Evolutionary conservation across 2,888 invertebrate species (phyloP).

Genomic region (Eupithecia subfuscata): DNA sequence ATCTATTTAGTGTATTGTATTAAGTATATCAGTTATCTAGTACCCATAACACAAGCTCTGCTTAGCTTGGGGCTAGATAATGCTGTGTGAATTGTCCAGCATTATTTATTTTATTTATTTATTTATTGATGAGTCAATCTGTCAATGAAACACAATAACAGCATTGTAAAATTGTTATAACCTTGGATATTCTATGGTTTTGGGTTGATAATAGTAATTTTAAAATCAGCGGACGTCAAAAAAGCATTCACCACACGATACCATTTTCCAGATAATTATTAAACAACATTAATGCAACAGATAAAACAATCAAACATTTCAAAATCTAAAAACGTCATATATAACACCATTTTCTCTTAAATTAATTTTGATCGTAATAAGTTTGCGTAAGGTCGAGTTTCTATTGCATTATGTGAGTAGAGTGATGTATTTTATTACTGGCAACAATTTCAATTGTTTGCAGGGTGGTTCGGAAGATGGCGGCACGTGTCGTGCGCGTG

Average conservation of each 20-base stretch:
- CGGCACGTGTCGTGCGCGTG: conserved; percentile 79
- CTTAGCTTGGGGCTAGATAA: no score
- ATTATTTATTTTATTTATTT: no score
- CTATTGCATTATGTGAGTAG: conserved; percentile 6
- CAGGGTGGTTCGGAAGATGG: conserved; percentile 79
- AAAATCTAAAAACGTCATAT: conserved; percentile 6
- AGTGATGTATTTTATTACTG: conserved; percentile 54
- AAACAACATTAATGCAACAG: conserved; percentile 69
- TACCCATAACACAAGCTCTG: no score
- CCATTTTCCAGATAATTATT: conserved; percentile 44
- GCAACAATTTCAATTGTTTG: conserved; percentile 69
- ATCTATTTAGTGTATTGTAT: no score
- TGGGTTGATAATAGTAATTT: conserved; percentile 65
- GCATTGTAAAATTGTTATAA: not conserved
- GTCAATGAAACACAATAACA: not conserved
- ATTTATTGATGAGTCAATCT: not conserved
- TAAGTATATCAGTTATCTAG: no score
- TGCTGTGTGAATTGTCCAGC: no score
- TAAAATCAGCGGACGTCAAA: conserved; percentile 60
- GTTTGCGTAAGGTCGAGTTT: conserved; percentile 43
- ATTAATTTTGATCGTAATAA: conserved; percentile 36
- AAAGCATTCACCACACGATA: conserved; percentile 68
- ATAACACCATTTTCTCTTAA: conserved; percentile 15
- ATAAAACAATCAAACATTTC: conserved; percentile 72
- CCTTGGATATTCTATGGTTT: not conserved